Evolutionary conservation across 1,140 invertebrate genomes (phyloP).

Genomic region (Drosophila sp.): DNA sequence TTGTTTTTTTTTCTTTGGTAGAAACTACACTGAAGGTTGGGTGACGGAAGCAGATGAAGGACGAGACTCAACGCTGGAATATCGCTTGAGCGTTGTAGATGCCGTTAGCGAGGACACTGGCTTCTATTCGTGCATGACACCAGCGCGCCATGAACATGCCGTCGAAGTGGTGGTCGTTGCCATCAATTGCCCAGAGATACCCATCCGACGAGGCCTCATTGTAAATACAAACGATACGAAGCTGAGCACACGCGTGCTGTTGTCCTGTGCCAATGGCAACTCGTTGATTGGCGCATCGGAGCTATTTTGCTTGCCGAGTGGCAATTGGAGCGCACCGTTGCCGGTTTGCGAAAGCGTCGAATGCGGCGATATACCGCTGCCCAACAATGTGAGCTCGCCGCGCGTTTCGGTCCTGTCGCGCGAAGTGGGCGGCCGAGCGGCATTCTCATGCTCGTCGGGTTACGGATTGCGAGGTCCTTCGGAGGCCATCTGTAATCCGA

Average conservation of each 20-base stretch:
- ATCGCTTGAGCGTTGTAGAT: conserved; percentile 90
- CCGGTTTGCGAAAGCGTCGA: conserved; percentile 93
- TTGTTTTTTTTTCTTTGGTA: conserved; percentile 44
- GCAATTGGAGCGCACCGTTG: conserved; percentile 91
- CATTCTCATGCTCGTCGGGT: conserved; percentile 91
- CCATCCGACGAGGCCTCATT: conserved; percentile 87
- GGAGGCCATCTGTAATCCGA: conserved; percentile 90
- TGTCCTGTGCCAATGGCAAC: conserved; percentile 93
- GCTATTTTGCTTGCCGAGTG: conserved; percentile 90
- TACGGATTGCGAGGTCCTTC: conserved; percentile 89
- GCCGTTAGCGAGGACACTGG: conserved; percentile 92
- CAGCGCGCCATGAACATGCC: conserved; percentile 90
- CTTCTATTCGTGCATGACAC: conserved; percentile 91
- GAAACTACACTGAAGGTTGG: conserved; percentile 92
- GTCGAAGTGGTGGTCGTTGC: conserved; percentile 92
- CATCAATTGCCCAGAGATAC: conserved; percentile 89
- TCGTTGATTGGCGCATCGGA: conserved; percentile 89
- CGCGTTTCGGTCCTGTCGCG: conserved; percentile 88
- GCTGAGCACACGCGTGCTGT: conserved; percentile 89
- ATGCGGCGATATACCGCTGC: conserved; percentile 88
- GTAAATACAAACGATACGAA: conserved; percentile 88
- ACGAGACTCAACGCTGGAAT: conserved; percentile 90
- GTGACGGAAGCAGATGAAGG: conserved; percentile 91
- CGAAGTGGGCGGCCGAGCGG: conserved; percentile 89
- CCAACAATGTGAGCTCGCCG: conserved; percentile 84